Conservation (phyloP, 2,797 vertebrate genomes). For the Pelobates cultripes region DNA sequence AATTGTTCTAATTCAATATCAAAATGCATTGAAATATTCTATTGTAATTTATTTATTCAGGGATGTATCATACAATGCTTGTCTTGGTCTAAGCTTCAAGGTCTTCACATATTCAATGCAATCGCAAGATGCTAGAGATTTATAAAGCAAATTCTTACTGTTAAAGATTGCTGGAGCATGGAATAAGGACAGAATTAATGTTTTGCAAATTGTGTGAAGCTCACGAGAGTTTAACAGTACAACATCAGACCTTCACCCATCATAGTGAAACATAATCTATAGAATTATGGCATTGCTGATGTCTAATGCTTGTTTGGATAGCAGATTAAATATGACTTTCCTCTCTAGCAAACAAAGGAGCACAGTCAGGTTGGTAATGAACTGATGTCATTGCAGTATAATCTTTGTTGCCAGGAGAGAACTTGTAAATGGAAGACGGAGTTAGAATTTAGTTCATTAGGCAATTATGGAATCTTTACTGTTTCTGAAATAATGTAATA, state of each 20-base stretch:
- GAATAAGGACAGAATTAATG: conserved; percentile 19
- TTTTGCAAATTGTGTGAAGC: not conserved
- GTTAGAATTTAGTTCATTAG: not conserved
- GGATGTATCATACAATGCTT: too few relatives aligned
- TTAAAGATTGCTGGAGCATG: not conserved
- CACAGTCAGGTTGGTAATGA: not conserved
- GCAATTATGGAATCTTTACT: not conserved
- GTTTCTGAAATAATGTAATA: not conserved
- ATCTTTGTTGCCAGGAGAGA: not conserved
- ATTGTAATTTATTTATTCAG: too few relatives aligned
- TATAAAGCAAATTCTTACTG: not conserved
- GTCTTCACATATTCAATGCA: too few relatives aligned
- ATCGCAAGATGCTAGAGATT: too few relatives aligned
- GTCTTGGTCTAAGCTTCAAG: too few relatives aligned
- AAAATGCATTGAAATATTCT: too few relatives aligned
- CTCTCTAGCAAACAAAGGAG: not conserved
- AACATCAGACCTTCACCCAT: conserved; percentile 26
- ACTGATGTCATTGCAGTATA: not conserved
- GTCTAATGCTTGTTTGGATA: not conserved
- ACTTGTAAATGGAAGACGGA: not conserved
- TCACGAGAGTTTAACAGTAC: not conserved
- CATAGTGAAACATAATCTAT: not conserved
- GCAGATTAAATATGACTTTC: not conserved
- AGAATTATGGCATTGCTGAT: not conserved
- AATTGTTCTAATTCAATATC: too few relatives aligned